Percentiles rank a stretch among this genome's conserved stretches.
Conservation (phyloP, 2,113 vertebrate species). For the Acanthochromis polyacanthus region DNA sequence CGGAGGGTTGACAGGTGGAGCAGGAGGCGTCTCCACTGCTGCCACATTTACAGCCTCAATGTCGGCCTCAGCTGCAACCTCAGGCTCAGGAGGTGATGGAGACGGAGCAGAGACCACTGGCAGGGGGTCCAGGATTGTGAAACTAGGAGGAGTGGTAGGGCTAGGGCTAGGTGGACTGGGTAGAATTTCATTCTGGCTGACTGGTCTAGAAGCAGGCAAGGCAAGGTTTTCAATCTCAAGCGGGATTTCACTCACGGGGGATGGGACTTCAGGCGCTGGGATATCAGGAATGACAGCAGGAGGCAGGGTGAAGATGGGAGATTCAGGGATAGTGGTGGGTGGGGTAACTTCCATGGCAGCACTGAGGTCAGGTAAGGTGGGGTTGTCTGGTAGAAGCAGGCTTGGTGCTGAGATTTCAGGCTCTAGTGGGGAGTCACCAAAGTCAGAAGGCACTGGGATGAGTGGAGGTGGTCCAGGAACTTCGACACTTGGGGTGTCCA, state of each 20-base stretch:
- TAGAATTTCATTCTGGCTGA: slow-evolving; percentile 15
- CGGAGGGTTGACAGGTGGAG: background rate
- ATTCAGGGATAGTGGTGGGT: slow-evolving; percentile 18
- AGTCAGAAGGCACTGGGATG: slow-evolving; percentile 38
- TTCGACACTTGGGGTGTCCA: slow-evolving; percentile 43
- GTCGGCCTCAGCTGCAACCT: background rate
- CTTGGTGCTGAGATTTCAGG: slow-evolving; percentile 8
- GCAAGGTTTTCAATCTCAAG: slow-evolving; percentile 40
- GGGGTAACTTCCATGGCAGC: slow-evolving; percentile 6
- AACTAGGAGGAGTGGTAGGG: slow-evolving; percentile 14
- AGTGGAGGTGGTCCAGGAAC: slow-evolving; percentile 38
- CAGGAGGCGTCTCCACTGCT: slow-evolving; percentile 31
- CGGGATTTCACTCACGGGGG: slow-evolving; percentile 35
- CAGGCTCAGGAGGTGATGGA: slow-evolving; percentile 26
- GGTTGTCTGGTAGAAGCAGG: slow-evolving; percentile 13
- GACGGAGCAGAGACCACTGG: slow-evolving; percentile 19
- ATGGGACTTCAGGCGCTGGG: slow-evolving; percentile 1
- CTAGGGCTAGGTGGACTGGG: background rate
- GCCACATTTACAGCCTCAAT: background rate
- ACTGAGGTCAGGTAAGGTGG: slow-evolving; percentile 12
- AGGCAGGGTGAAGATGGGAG: slow-evolving; percentile 26
- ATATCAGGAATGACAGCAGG: slow-evolving; percentile 45
- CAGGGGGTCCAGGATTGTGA: background rate
- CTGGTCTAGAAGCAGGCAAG: slow-evolving; percentile 3
- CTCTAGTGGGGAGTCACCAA: background rate